Conservation (phyloP, 2,888 invertebrate genomes). For the Pherbina coryleti region DNA sequence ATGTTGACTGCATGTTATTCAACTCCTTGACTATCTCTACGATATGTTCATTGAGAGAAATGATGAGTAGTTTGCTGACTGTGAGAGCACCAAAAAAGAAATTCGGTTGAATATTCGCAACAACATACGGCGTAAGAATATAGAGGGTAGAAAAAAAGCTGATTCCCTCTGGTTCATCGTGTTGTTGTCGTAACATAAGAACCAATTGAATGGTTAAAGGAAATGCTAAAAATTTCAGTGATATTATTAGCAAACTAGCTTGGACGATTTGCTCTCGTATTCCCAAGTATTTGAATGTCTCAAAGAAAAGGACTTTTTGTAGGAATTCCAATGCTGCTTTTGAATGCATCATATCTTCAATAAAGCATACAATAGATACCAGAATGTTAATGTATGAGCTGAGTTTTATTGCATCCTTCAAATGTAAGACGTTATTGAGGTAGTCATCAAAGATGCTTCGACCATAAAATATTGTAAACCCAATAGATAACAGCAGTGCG, state of each 20-base stretch:
- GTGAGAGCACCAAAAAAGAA: slow-evolving; percentile 59
- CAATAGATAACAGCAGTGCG: slow-evolving; percentile 46
- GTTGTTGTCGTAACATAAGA: slow-evolving; percentile 54
- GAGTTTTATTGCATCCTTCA: slow-evolving; percentile 58
- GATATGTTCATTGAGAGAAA: slow-evolving; percentile 56
- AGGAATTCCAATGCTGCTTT: slow-evolving; percentile 48
- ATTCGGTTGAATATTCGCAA: slow-evolving; percentile 60
- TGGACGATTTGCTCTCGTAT: slow-evolving; percentile 45
- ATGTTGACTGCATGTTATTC: slow-evolving; percentile 53
- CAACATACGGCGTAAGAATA: slow-evolving; percentile 58
- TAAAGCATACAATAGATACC: slow-evolving; percentile 54
- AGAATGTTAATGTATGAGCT: slow-evolving; percentile 61
- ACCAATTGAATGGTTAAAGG: slow-evolving; percentile 55
- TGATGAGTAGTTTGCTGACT: slow-evolving; percentile 52
- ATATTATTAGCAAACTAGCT: slow-evolving; percentile 46
- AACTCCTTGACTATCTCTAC: slow-evolving; percentile 54
- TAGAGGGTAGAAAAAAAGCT: slow-evolving; percentile 55
- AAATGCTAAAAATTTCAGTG: slow-evolving; percentile 55
- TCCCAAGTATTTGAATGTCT: slow-evolving; percentile 51
- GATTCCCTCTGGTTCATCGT: slow-evolving; percentile 51
- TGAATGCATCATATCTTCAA: slow-evolving; percentile 49
- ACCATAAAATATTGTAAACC: slow-evolving; percentile 54
- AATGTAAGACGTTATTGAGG: slow-evolving; percentile 50
- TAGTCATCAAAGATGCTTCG: slow-evolving; percentile 55
- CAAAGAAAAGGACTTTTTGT: slow-evolving; percentile 52